Percentiles rank a stretch among this genome's conserved stretches.
phyloP scores from a whole-genome alignment of 2,888 invertebrate species.

The Brenthis ino region DNA sequence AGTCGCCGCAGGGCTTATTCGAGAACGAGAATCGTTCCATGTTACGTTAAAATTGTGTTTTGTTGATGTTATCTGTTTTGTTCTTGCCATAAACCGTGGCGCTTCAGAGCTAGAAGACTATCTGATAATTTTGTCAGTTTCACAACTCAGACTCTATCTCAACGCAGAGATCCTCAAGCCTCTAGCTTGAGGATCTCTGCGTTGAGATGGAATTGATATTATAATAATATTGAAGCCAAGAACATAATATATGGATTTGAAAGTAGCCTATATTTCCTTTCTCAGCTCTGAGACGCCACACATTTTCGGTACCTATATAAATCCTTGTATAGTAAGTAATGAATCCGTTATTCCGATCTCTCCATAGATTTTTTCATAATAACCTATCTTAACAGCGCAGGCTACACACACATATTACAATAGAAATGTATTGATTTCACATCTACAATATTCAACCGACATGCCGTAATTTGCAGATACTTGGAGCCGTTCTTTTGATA shows the following conservation, averaged over 20 bases:
- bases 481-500: slow-evolving; percentile 75
- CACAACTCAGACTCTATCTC: slow-evolving; percentile 50
- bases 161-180: too few relatives aligned
- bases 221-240: slow-evolving; percentile 35
- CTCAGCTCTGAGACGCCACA: slow-evolving; percentile 64
- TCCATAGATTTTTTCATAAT: slow-evolving; percentile 74
- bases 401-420: slow-evolving; percentile 81
- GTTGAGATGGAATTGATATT: slow-evolving; percentile 58
- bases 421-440: slow-evolving; percentile 79
- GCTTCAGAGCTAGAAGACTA: slow-evolving; percentile 61
- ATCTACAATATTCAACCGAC: slow-evolving; percentile 76
- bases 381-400: slow-evolving; percentile 67
- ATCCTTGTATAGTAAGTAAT: slow-evolving; percentile 78
- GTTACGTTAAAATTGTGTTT: slow-evolving; percentile 75
- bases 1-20: slow-evolving; percentile 81
- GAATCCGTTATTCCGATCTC: slow-evolving; percentile 79
- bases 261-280: slow-evolving; percentile 3
- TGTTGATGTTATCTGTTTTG: slow-evolving; percentile 77
- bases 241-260: neutral
- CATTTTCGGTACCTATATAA: slow-evolving; percentile 53
- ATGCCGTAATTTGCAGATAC: slow-evolving; percentile 80
- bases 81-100: slow-evolving; percentile 60
- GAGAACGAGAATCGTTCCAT: slow-evolving; percentile 72
- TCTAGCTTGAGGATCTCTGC: slow-evolving; percentile 20
- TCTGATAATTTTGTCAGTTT: slow-evolving; percentile 23